Conservation (phyloP, 1,140 invertebrate genomes). For the Cyphomyrmex costatus region DNA sequence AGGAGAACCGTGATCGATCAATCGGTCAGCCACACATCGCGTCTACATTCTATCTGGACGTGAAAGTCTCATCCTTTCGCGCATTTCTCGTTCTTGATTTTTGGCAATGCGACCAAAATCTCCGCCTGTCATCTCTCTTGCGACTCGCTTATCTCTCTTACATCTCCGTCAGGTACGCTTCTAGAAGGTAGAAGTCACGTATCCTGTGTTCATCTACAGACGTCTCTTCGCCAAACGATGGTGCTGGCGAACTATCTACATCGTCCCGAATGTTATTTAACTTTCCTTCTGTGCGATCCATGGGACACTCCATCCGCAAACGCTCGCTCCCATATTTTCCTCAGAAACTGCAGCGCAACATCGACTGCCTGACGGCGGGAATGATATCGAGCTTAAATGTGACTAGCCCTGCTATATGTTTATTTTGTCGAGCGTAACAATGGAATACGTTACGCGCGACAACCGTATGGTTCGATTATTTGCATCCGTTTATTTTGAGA, state of each 20-base stretch:
- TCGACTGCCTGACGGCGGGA: background rate
- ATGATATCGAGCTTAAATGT: slow-evolving; percentile 56
- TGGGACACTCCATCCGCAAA: background rate
- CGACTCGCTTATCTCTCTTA: slow-evolving; percentile 6
- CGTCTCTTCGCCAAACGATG: background rate
- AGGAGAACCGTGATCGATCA: slow-evolving; percentile 40
- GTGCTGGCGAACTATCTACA: background rate
- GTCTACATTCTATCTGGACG: background rate
- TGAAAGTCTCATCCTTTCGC: background rate
- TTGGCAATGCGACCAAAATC: background rate
- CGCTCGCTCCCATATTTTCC: background rate
- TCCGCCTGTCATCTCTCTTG: background rate
- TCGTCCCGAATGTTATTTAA: slow-evolving; percentile 25
- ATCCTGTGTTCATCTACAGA: slow-evolving; percentile 38
- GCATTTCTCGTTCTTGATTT: slow-evolving; percentile 28
- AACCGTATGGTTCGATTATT: slow-evolving; percentile 57
- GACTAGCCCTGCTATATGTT: slow-evolving; percentile 37
- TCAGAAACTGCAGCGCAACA: background rate
- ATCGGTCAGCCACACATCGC: slow-evolving; percentile 15
- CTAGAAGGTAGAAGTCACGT: slow-evolving; percentile 1
- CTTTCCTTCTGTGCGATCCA: slow-evolving; percentile 5
- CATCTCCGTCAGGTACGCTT: background rate
- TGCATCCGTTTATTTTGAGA: slow-evolving; percentile 64
- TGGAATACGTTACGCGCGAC: slow-evolving; percentile 55
- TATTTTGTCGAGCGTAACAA: slow-evolving; percentile 58